Percentiles rank a stretch among this genome's conserved stretches.
Conservation (phyloP, 2,113 vertebrate genomes). For the Dicaeum eximium region DNA sequence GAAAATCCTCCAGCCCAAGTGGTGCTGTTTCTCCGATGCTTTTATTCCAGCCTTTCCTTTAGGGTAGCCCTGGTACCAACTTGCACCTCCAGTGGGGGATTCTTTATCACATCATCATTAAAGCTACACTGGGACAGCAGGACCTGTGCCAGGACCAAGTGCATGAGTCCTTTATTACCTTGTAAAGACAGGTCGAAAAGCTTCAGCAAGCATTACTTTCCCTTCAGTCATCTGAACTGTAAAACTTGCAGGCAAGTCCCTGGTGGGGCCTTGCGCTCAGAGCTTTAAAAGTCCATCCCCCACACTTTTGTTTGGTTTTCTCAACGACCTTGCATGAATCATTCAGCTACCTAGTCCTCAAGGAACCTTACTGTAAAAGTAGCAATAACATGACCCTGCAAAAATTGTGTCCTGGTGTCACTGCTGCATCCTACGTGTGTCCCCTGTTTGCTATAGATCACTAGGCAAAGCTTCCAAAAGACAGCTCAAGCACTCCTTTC, state of each 20-base stretch:
- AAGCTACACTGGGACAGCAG: neutral
- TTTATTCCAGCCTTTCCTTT: neutral
- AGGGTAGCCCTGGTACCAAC: neutral
- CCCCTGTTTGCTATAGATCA: neutral
- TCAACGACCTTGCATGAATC: neutral
- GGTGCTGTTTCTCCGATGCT: neutral
- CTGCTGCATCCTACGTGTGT: neutral
- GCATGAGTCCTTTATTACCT: neutral
- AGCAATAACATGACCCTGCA: neutral
- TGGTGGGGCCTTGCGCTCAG: neutral
- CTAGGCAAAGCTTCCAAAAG: neutral
- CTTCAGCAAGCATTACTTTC: neutral
- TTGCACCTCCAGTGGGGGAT: neutral
- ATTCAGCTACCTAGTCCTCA: neutral
- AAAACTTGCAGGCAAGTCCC: neutral
- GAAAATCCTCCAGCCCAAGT: neutral
- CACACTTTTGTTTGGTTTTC: neutral
- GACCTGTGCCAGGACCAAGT: neutral
- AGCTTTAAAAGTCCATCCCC: neutral
- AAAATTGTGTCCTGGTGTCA: neutral
- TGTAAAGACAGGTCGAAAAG: neutral
- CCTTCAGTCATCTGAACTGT: neutral
- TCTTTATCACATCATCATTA: neutral
- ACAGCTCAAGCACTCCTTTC: neutral
- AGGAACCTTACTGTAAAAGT: neutral